These are phyloP conservation scores for Himalopsyche japonica DNA, from an alignment of 2,888 invertebrate species.

Conservation along the genomic window DNA sequence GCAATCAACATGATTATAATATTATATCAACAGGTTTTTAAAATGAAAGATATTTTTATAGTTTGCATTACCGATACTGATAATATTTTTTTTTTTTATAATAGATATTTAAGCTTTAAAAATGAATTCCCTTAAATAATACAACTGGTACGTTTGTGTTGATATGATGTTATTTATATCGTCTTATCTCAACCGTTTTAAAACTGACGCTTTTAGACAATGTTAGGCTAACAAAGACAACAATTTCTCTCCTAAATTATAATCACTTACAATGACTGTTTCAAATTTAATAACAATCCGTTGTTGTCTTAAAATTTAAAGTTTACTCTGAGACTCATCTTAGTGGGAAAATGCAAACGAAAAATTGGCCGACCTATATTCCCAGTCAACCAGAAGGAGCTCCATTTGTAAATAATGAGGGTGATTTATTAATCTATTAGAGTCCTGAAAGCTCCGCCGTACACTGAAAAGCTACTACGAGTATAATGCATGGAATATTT, in stretches of 20 bases:
- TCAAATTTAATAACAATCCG: neutral
- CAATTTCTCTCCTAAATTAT: neutral
- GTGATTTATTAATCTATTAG: conserved; percentile 36
- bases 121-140: too few species aligned
- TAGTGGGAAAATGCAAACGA: neutral
- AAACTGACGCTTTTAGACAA: too few species aligned
- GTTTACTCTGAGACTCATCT: neutral
- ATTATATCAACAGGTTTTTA: too few species aligned
- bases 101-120: too few species aligned
- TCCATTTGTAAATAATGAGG: conserved; percentile 34
- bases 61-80: too few species aligned
- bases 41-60: too few species aligned
- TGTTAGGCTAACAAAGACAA: neutral
- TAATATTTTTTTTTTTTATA: too few species aligned
- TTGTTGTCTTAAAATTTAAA: neutral
- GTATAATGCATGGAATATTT: conserved; percentile 21
- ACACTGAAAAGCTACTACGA: conserved; percentile 5
- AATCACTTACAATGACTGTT: neutral
- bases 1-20: too few species aligned
- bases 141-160: too few species aligned
- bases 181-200: too few species aligned
- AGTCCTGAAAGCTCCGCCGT: conserved; percentile 18
- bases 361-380: neutral
- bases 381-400: conserved; percentile 4
- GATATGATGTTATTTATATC: too few species aligned